Percentiles rank a stretch among this genome's conserved stretches.
phyloP scores from a whole-genome alignment of 1,140 invertebrate genomes.

The Monochamus saltuarius region DNA sequence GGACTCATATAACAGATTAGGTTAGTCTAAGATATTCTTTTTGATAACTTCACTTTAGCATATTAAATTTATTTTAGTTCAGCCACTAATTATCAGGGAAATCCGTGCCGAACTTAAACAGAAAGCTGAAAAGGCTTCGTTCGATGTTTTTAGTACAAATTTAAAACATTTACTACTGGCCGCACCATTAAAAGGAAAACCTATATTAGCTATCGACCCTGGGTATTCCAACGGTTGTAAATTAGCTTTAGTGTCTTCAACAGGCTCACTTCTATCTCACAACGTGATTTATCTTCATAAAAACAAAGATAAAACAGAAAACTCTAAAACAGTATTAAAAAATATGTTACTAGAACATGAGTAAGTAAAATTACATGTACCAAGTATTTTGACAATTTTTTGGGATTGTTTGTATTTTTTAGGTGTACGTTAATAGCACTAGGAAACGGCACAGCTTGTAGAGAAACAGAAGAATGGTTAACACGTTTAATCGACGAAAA shows the following conservation, averaged over 20 bases:
- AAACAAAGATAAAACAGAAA: slow-evolving; percentile 30
- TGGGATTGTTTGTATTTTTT: slow-evolving; percentile 28
- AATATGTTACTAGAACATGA: slow-evolving; percentile 37
- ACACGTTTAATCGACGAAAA: slow-evolving; percentile 62
- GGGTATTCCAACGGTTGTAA: slow-evolving; percentile 86
- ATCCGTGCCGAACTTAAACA: slow-evolving; percentile 72
- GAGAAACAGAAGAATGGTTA: slow-evolving; percentile 80
- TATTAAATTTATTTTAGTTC: slow-evolving; percentile 52
- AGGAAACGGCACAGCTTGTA: slow-evolving; percentile 86
- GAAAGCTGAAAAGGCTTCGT: slow-evolving; percentile 75
- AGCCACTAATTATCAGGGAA: slow-evolving; percentile 66
- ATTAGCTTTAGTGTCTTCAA: slow-evolving; percentile 69
- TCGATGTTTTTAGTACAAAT: slow-evolving; percentile 82
- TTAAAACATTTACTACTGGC: slow-evolving; percentile 77
- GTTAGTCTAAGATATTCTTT: slow-evolving; percentile 43
- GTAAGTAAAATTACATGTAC: slow-evolving; percentile 26
- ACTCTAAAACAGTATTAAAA: slow-evolving; percentile 31
- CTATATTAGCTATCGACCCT: slow-evolving; percentile 84
- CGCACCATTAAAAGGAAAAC: slow-evolving; percentile 76
- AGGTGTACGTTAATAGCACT: slow-evolving; percentile 76
- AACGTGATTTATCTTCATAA: slow-evolving; percentile 68
- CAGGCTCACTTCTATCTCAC: slow-evolving; percentile 69
- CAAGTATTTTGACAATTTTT: slow-evolving; percentile 3
- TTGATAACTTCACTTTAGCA: slow-evolving; percentile 14
- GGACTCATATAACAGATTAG: slow-evolving; percentile 60